A percentile compares a stretch with the other conserved stretches of the same genome.
These are phyloP conservation scores for Pollenia amentaria DNA, from an alignment of 2,888 invertebrate genomes.

Conservation along the genomic window DNA sequence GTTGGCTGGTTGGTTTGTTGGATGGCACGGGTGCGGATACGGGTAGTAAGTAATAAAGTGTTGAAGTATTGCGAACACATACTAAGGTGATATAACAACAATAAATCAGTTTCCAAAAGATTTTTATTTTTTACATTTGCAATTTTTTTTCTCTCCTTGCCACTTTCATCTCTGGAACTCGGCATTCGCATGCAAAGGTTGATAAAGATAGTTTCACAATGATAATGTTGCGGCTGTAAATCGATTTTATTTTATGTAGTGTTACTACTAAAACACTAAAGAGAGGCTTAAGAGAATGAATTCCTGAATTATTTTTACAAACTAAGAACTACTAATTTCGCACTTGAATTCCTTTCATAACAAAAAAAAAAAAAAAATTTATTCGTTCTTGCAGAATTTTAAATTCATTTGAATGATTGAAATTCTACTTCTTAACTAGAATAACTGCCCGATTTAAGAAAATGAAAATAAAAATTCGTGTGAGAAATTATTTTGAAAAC, in stretches of 20 bases:
- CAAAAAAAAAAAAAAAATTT: no score
- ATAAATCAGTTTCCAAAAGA: slow-evolving; percentile 72
- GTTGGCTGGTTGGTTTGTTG: slow-evolving; percentile 24
- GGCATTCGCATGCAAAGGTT: slow-evolving; percentile 34
- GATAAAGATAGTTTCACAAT: slow-evolving; percentile 67
- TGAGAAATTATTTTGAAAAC: no score
- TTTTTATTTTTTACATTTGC: slow-evolving; percentile 49
- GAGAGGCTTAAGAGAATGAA: no score
- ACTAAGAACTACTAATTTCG: no score
- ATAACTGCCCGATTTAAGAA: no score
- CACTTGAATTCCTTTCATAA: no score
- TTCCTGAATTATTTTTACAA: no score
- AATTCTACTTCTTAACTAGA: no score
- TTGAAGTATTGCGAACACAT: slow-evolving; percentile 73
- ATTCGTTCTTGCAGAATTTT: no score
- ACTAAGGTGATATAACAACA: slow-evolving; percentile 71
- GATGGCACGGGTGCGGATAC: slow-evolving; percentile 22
- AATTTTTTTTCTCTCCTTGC: neutral
- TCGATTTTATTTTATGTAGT: slow-evolving; percentile 66
- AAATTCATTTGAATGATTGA: no score
- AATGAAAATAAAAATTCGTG: no score
- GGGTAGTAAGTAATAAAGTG: slow-evolving; percentile 70
- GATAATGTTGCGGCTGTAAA: slow-evolving; percentile 73
- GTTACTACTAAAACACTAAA: slow-evolving; percentile 3
- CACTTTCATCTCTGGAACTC: neutral